Base-by-base conservation (phyloP, 2,888 invertebrate genomes). In the Polietes domitor region DNA sequence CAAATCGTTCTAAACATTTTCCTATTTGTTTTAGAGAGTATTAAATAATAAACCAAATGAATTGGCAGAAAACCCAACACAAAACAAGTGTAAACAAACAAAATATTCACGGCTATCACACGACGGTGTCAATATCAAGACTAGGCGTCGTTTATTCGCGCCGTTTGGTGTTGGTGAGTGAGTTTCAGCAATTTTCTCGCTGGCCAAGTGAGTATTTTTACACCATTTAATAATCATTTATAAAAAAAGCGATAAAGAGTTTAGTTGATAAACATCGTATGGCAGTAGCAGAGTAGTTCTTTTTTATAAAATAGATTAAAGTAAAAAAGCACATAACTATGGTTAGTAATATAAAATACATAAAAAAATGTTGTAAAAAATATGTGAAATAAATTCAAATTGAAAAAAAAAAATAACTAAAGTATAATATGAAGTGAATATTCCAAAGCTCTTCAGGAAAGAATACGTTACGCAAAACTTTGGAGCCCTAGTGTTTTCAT, bases 21-120 rank as follows among this genome's bases (percentile, higher is more conserved):
- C 26, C 9, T 17, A 24, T 15, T 70, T 74, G 58, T 37, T 28
- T 24, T 74, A 74, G 63, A 82, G 3, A 43, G 63, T 58, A 55
- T 74, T 63, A 74, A 74, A 32, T 41, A 83, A 83, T 83, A 77
- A 83, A 80, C 53, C 63, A 24, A 19, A 74, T 80, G 74, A 80
- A 55, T 75, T 80, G 73, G 19, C 80, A 75, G 53, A 32, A 65
- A 50, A 19, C 4, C 2, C n/a, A 21, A 68, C 10, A 41, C 28
- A 17, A 63, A 37, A n/a, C 63, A 43, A 32, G 32, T 55, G n/a
- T 47, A 78, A 76, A 61, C 24, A 26, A 65, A 76, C 41, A 43
- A 55, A n/a, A 74, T 43, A 76, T 12, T 43, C 63, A 65, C 28
- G 43, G 4, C 43, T 61, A 61, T 41, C 6, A 19, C 58, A 53